These are phyloP conservation scores for Grammomys surdaster DNA, from an alignment of 2,113 vertebrate genomes.

Conservation along the genomic window DNA sequence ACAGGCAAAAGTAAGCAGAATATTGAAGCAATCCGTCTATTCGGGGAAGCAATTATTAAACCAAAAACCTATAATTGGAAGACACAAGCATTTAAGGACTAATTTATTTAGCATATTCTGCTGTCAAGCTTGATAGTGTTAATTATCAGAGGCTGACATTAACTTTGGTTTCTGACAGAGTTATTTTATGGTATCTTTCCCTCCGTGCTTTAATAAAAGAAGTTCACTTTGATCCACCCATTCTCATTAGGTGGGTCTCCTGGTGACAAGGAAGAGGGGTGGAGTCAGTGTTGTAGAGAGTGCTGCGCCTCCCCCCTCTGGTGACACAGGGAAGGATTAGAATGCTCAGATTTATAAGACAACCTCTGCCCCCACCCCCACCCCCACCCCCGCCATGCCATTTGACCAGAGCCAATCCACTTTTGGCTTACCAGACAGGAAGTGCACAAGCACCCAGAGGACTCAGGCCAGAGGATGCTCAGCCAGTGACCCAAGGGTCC, in stretches of 20 bases:
- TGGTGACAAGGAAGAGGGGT: neutral
- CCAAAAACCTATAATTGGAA: constrained; percentile 74
- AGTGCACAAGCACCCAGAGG: constrained; percentile 47
- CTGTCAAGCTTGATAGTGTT: constrained; percentile 70
- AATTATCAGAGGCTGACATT: constrained; percentile 72
- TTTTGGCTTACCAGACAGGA: constrained; percentile 50
- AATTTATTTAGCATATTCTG: constrained; percentile 74
- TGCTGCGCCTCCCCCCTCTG: neutral
- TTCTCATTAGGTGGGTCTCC: neutral
- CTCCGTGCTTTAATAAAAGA: constrained; percentile 42
- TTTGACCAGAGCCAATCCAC: constrained; percentile 36
- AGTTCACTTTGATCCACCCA: constrained; percentile 17
- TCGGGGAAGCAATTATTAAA: constrained; percentile 67
- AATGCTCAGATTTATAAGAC: neutral
- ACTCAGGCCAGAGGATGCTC: constrained; percentile 1
- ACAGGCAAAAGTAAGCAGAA: constrained; percentile 57
- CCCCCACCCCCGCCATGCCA: neutral
- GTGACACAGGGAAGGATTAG: neutral
- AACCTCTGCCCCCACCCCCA: neutral
- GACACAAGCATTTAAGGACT: constrained; percentile 70
- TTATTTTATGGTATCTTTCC: constrained; percentile 42
- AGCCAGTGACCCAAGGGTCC: constrained; percentile 34
- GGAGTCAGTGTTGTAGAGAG: neutral
- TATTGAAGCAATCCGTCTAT: constrained; percentile 46
- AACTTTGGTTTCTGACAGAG: constrained; percentile 70